Percentiles rank a stretch among this genome's conserved stretches.
phyloP scores from a whole-genome alignment of 2,888 invertebrate species.

The Tethea ocularis region DNA sequence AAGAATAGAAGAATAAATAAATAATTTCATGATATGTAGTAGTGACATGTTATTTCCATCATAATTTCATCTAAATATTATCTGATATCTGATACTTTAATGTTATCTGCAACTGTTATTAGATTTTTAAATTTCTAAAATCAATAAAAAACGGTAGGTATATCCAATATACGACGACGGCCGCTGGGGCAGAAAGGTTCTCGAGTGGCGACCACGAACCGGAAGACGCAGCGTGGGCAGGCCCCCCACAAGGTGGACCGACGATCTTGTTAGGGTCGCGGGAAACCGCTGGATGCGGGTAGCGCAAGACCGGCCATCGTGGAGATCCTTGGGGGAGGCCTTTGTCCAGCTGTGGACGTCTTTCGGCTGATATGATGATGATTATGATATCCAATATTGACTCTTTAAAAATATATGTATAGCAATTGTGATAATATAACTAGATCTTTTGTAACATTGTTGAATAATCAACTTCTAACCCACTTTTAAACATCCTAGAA shows the following conservation, averaged over 20 bases:
- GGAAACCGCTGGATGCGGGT: too few species aligned
- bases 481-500: neutral
- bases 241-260: too few species aligned
- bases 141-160: too few species aligned
- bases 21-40: conserved; percentile 59
- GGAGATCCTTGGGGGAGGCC: too few species aligned
- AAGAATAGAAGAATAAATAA: conserved; percentile 19
- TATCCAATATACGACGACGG: too few species aligned
- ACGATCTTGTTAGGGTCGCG: too few species aligned
- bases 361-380: too few species aligned
- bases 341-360: too few species aligned
- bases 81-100: conserved; percentile 26
- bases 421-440: neutral
- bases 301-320: too few species aligned
- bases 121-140: conserved; percentile 12
- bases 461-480: neutral
- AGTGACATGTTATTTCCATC: conserved; percentile 61
- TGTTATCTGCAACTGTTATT: conserved; percentile 22
- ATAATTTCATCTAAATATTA: conserved; percentile 32
- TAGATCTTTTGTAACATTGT: neutral
- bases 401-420: neutral
- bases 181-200: too few species aligned
- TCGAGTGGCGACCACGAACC: too few species aligned
- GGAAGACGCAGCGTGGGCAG: too few species aligned
- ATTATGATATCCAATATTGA: neutral